Percentiles rank a stretch among this genome's conserved stretches.
Evolutionary conservation across 1,140 invertebrate genomes (phyloP).

Genomic region (Drosophila nigromelanica): DNA sequence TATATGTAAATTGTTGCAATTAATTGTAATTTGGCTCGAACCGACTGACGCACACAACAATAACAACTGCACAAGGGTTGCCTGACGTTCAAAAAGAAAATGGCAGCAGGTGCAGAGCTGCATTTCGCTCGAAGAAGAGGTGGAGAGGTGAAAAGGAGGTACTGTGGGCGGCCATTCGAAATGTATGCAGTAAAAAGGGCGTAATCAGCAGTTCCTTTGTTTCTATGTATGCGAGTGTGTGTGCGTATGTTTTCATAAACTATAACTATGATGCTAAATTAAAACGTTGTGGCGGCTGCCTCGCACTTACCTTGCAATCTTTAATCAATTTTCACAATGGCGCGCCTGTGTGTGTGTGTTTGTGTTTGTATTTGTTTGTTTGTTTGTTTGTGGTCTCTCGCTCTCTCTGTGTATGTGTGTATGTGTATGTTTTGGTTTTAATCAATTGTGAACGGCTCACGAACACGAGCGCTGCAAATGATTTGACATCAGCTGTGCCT

Average conservation of each 20-base stretch:
- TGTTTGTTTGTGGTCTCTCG: slow-evolving; percentile 30
- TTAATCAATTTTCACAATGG: slow-evolving; percentile 77
- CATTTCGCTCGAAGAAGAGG: slow-evolving; percentile 26
- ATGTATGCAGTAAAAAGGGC: slow-evolving; percentile 72
- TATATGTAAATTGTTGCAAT: slow-evolving; percentile 76
- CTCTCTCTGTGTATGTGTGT: neutral
- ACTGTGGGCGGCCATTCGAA: slow-evolving; percentile 31
- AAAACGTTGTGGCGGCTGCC: slow-evolving; percentile 39
- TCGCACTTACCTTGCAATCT: slow-evolving; percentile 73
- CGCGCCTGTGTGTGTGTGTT: slow-evolving; percentile 37
- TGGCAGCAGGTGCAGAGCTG: slow-evolving; percentile 73
- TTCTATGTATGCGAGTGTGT: slow-evolving; percentile 5
- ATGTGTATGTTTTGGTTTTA: slow-evolving; percentile 74
- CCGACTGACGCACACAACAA: slow-evolving; percentile 38
- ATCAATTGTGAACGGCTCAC: slow-evolving; percentile 76
- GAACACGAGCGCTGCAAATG: slow-evolving; percentile 69
- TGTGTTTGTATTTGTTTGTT: slow-evolving; percentile 16
- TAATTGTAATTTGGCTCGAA: slow-evolving; percentile 73
- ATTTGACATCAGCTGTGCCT: slow-evolving; percentile 76
- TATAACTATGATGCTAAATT: slow-evolving; percentile 63
- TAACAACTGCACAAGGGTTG: slow-evolving; percentile 52
- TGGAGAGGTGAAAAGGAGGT: neutral
- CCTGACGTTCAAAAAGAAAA: slow-evolving; percentile 70
- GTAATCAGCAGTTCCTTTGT: slow-evolving; percentile 44
- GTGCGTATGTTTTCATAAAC: slow-evolving; percentile 31